phyloP scores from a whole-genome alignment of 2,797 vertebrate species.

The Cirrhinus molitorella region DNA sequence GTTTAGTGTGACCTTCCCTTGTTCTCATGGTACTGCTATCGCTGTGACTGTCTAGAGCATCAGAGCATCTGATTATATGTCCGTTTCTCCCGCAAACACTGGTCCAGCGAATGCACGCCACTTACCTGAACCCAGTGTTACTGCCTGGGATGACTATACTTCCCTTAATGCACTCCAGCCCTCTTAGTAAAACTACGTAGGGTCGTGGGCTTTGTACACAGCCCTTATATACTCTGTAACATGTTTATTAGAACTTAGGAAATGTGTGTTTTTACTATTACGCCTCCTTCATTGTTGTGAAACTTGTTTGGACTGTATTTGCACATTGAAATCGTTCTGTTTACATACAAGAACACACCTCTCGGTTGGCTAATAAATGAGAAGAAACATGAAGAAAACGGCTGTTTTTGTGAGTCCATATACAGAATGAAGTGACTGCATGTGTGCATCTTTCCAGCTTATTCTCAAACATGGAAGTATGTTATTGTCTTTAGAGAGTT shows the following conservation, averaged over 20 bases:
- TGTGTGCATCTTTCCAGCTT: not conserved
- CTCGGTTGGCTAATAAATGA: conserved; percentile 79
- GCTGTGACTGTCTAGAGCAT: conserved; percentile 25
- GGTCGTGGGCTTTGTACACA: conserved; percentile 33
- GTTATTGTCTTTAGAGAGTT: too few species aligned
- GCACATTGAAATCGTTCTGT: conserved; percentile 78
- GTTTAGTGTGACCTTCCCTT: not conserved
- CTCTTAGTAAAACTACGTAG: conserved; percentile 25
- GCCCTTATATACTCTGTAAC: conserved; percentile 67
- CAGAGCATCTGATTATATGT: conserved; percentile 1
- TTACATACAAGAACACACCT: conserved; percentile 78
- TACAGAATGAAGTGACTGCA: not conserved
- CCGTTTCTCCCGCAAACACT: conserved; percentile 3
- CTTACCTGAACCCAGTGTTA: conserved; percentile 30
- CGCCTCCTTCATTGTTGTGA: conserved; percentile 74
- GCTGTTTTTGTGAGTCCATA: not conserved
- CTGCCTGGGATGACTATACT: conserved; percentile 35
- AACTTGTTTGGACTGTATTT: conserved; percentile 75
- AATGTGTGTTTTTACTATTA: conserved; percentile 64
- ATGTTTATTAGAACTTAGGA: conserved; percentile 69
- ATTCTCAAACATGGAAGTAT: not conserved
- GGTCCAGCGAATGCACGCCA: conserved; percentile 7
- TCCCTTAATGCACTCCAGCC: conserved; percentile 13
- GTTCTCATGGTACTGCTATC: not conserved
- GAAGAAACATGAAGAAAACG: conserved; percentile 48